Evolutionary conservation across 2,797 vertebrate species (phyloP).

Genomic region (Tapera naevia): DNA sequence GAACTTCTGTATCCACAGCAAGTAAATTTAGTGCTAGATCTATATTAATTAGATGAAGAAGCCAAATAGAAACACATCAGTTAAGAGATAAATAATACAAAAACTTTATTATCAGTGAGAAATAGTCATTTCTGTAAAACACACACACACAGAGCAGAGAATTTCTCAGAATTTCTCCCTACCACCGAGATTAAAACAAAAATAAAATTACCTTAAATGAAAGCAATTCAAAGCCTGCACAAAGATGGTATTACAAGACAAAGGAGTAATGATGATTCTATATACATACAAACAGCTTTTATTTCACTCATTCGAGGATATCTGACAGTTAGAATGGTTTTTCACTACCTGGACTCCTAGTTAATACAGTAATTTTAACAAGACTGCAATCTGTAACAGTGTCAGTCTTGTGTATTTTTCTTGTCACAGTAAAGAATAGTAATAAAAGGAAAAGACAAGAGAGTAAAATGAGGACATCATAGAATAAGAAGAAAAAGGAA

Average conservation of each 20-base stretch:
- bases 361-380: constrained; percentile 62
- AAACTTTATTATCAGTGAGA: background rate
- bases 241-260: constrained; percentile 3
- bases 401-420: constrained; percentile 40
- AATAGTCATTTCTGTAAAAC: background rate
- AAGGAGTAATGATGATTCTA: constrained; percentile 29
- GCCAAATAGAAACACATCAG: background rate
- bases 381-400: constrained; percentile 44
- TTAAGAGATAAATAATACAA: background rate
- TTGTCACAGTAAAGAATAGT: constrained; percentile 36
- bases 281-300: constrained; percentile 58
- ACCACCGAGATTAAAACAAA: background rate
- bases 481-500: background rate
- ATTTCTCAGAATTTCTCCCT: background rate
- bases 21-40: background rate
- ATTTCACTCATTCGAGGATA: constrained; percentile 47
- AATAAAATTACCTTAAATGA: constrained; percentile 36
- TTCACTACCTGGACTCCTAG: constrained; percentile 44
- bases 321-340: constrained; percentile 66
- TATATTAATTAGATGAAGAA: background rate
- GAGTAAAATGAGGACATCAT: background rate
- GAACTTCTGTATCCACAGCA: background rate
- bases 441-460: constrained; percentile 27
- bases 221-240: constrained; percentile 35
- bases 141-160: background rate